Conservation (phyloP, 2,888 invertebrate genomes). For the Rhorus exstirpatorius region DNA sequence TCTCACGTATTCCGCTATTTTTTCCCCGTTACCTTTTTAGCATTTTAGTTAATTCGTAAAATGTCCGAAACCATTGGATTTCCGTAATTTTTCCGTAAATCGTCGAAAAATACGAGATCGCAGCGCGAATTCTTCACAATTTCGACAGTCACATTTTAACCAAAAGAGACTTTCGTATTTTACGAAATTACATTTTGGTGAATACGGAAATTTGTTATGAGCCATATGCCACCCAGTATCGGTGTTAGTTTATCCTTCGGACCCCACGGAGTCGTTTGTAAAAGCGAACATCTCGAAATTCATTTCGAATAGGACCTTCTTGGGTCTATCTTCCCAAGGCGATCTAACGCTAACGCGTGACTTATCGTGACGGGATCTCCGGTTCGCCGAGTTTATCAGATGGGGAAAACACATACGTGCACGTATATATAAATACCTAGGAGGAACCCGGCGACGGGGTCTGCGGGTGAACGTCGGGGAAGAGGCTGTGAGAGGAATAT, state of each 20-base stretch:
- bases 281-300: constrained; percentile 59
- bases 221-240: constrained; percentile 29
- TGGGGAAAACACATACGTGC: constrained; percentile 52
- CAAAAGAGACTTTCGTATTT: not conserved
- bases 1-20: too few relatives aligned
- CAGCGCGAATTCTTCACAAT: too few relatives aligned
- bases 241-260: constrained; percentile 28
- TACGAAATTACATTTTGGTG: not conserved
- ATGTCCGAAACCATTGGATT: too few relatives aligned
- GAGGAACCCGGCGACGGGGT: constrained; percentile 15
- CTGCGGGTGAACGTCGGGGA: constrained; percentile 46
- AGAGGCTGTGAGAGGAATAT: constrained; percentile 59
- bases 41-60: too few relatives aligned
- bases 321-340: constrained; percentile 45
- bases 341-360: constrained; percentile 66
- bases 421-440: constrained; percentile 1
- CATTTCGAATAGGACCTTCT: constrained; percentile 64
- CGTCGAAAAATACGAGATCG: too few relatives aligned
- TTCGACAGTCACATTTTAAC: not conserved
- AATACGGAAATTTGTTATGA: constrained; percentile 7
- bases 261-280: constrained; percentile 23
- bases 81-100: too few relatives aligned
- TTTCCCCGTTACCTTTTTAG: too few relatives aligned
- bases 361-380: constrained; percentile 65
- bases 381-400: constrained; percentile 59